Percentiles rank a stretch among this genome's conserved stretches.
These are phyloP conservation scores for Erethizon dorsatum DNA, from an alignment of 2,797 vertebrate genomes.

Conservation along the genomic window DNA sequence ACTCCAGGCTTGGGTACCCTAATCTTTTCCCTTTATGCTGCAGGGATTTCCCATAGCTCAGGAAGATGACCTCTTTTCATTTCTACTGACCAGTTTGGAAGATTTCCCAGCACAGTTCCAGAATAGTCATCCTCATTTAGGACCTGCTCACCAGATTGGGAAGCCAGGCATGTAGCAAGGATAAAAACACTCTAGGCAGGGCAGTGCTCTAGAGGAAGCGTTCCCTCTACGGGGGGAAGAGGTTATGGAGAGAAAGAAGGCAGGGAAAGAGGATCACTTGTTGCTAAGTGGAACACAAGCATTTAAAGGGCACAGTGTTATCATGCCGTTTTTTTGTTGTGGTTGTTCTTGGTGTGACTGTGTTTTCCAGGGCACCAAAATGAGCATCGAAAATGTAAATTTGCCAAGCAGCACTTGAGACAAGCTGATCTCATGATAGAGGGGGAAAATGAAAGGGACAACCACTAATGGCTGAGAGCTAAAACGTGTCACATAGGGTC, in stretches of 20 bases:
- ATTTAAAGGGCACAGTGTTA: background rate
- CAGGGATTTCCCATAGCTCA: slow-evolving; percentile 29
- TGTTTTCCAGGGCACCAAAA: background rate
- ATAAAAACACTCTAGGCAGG: background rate
- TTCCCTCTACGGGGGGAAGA: background rate
- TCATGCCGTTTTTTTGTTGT: background rate
- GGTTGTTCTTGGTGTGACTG: background rate
- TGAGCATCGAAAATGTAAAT: slow-evolving; percentile 7
- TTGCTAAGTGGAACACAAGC: background rate
- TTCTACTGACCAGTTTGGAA: slow-evolving; percentile 15
- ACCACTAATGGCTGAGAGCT: background rate
- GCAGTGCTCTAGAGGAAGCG: background rate
- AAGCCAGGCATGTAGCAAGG: background rate
- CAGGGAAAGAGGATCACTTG: background rate
- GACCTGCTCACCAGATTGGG: background rate
- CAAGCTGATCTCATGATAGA: slow-evolving; percentile 23
- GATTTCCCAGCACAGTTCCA: slow-evolving; percentile 47
- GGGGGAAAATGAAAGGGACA: background rate
- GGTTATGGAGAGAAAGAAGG: background rate
- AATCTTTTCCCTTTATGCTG: background rate
- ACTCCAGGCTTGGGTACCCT: background rate
- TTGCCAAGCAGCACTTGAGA: background rate
- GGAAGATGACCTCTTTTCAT: background rate
- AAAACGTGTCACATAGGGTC: background rate
- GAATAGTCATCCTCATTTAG: slow-evolving; percentile 8